Evolutionary conservation across 2,888 invertebrate genomes (phyloP), one percentile per base, ranked within the genome.

Genomic region (Oscheius myriophilus): DNA sequence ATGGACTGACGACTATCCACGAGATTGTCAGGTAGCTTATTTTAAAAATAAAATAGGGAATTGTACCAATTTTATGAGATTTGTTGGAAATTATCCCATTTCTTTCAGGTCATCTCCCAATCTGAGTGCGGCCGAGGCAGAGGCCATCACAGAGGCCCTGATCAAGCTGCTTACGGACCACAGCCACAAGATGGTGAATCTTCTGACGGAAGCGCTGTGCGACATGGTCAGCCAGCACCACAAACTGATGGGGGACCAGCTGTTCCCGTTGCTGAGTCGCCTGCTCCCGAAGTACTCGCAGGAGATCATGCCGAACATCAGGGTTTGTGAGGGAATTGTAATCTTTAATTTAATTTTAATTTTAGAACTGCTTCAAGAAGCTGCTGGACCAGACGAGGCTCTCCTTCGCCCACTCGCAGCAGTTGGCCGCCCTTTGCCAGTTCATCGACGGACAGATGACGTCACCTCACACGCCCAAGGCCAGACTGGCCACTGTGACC

Each of bases 181-280:
- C 16, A 73, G 67, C 63, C 57, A 41, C 43, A 70, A 70, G 33
- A 33, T 9, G 12, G 26, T 61, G 39, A 16, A 12, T 33, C 25
- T 46, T 7, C 16, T 61, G 9, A 89, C 96, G 86, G 97, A 97
- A 87, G 93, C 95, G 0, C 91, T 97, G 51, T 93, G 93, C 84
- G 95, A 95, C 87, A 90, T 96, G 83, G 91, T 97, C 33, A 3
- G 33, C 33, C 4, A 33, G 33, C 9, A 33, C 33, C 33, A 9
- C 26, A 33, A n/a, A 14, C 33, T 16, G 26, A 49, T 46, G 92
- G 92, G 86, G 91, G 94, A 94, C 87, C 96, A 96, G 95, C 90
- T 97, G 2, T 95, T 95, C 85, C 92, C 95, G 79, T 90, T 97
- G 62, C 90, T 96, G 86, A 93, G 93, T 69, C 91, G 93, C 86